Evolutionary conservation across 1,140 invertebrate genomes (phyloP).

Genomic region (Daktulosphaira vitifoliae): DNA sequence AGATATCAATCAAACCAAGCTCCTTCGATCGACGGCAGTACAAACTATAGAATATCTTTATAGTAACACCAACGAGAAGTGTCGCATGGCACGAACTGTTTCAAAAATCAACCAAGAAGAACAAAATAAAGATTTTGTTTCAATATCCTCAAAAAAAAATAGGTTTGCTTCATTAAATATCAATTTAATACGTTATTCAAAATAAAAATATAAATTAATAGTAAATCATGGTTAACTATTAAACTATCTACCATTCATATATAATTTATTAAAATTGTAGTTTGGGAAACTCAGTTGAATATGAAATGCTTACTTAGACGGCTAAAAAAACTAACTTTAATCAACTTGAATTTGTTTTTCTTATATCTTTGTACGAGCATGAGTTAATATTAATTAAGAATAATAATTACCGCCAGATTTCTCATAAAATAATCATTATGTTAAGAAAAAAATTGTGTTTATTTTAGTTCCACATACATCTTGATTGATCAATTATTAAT

Average conservation of each 20-base stretch:
- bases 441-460: no score
- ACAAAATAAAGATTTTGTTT: not conserved
- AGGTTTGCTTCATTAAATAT: not conserved
- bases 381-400: no score
- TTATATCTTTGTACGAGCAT: not conserved
- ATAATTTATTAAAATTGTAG: not conserved
- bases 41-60: not conserved
- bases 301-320: not conserved
- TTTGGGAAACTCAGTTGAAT: not conserved
- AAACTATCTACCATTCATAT: not conserved
- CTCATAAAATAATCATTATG: no score
- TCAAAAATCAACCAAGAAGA: not conserved
- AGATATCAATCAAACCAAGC: no score
- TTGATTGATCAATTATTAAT: no score
- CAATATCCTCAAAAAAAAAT: not conserved
- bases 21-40: not conserved
- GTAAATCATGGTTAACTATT: not conserved
- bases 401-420: no score
- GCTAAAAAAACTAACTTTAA: not conserved
- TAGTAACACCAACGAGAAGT: not conserved
- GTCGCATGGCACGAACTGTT: not conserved
- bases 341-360: not conserved
- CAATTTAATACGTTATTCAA: not conserved
- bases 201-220: not conserved
- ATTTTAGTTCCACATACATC: no score